Evolutionary conservation across 2,888 invertebrate genomes (phyloP), one percentile per base, ranked within the genome.

Genomic region (Sminthurides aquaticus): DNA sequence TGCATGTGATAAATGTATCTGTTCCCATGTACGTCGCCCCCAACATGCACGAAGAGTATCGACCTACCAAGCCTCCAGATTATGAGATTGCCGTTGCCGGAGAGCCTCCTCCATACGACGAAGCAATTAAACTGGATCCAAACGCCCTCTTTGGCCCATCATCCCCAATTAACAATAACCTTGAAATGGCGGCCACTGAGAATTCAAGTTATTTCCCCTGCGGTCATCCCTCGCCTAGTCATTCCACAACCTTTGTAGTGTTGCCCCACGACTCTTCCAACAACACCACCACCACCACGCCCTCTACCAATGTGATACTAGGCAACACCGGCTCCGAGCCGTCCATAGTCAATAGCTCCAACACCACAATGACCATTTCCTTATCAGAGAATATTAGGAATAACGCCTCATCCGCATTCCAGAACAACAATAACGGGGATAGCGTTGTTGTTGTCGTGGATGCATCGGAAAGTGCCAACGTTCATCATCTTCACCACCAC

Each of bases 51-150:
- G 71, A 74, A 57, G 70, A 72, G 20, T 69, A 68, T 34, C 62
- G 69, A 11, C 70, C 69, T 3, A 62, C 65, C 76, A 87, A 87
- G 77, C 87, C 87, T 43, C 87, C 87, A 1, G 87, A 87, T 77
- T 87, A 87, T 78, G 86, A 87, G 76, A 82, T 84, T 5, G 86
- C 87, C 61, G 84, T 85, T 8, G 85, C 85, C 49, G 84, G 84
- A 65, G 71, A 74, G 20, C 76, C 78, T n/a, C 87, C 87, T 1
- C 85, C 85, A 22, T 87, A 87, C 78, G 86, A 87, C 77, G 87
- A 87, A 76, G 87, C 87, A 57, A 86, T 87, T 75, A 86, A 86
- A 78, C 79, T 87, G 68, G 84, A 84, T 79, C 86, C 87, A 5
- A 70, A 68, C 8, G 65, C 67, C 8, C 67, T 75, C 11, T 59